Evolutionary conservation across 1,140 invertebrate species (phyloP), one percentile per base, ranked within the genome.

Genomic region (Sarcophaga bullata): DNA sequence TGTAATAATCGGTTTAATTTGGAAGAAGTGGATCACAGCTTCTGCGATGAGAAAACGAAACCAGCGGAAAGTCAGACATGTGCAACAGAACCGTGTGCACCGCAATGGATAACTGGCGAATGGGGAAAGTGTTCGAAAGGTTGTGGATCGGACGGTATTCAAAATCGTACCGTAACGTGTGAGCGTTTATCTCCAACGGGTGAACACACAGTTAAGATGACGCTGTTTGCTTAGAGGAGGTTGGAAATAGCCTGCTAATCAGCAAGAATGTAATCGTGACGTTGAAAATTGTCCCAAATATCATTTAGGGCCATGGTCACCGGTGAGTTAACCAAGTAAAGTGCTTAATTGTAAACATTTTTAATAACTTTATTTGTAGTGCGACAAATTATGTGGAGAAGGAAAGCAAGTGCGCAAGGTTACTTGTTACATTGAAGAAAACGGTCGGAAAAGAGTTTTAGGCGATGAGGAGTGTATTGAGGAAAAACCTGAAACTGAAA

Each of bases 381-480:
- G 97, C 86, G 94, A 97, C 88, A 95, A 94, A 86, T 91, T 97
- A 11, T 98, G 97, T 88, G 97, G 96, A 0, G 93, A 95, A 84
- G 97, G 97, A 0, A 94, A 94, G 84, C 93, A 96, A 90, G 93
- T 91, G 0, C 92, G 96, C 49, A 92, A 93, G 84, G 94, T 97
- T 0, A 93, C 92, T 0, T 98, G 96, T 86, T 95, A 93, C 86
- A 95, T 94, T 87, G 90, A 92, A n/a, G 92, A 95, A 25, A 89
- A 92, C 19, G 94, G 94, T 8, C 93, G 93, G 81, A 93, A 96
- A 15, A 91, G 95, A 85, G 91, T 96, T 0, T 89, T 97, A 25
- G 92, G 93, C 0, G 95, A 97, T 84, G 90, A 92, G 0, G 91
- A 93, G 19, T 98, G 97, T 87, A 86, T 87, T 0, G 92, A 93